Percentiles rank a stretch among this genome's conserved stretches.
phyloP scores from a whole-genome alignment of 2,797 vertebrate species.

The Aphelocoma californica region DNA sequence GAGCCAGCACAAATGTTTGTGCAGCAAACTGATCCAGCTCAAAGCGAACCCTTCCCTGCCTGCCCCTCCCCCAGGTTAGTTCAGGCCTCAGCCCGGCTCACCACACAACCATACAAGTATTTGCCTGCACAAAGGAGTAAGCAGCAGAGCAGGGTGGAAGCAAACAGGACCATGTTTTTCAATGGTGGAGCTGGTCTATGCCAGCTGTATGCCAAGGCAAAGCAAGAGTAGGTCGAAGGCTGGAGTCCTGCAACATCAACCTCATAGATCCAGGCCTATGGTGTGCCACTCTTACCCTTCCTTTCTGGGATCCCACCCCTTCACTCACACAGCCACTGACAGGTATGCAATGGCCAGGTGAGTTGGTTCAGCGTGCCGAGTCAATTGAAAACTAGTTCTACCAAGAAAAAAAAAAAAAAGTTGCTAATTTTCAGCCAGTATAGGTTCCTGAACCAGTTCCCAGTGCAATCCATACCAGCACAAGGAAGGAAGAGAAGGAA shows the following conservation, averaged over 20 bases:
- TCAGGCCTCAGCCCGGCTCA: slow-evolving; percentile 21
- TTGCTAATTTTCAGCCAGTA: neutral
- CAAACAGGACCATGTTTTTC: slow-evolving; percentile 46
- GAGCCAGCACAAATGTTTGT: slow-evolving; percentile 49
- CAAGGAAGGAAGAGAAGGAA: neutral
- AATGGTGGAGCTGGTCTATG: slow-evolving; percentile 8
- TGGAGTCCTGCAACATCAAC: neutral
- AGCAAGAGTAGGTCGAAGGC: neutral
- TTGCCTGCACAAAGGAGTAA: slow-evolving; percentile 56
- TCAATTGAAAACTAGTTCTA: neutral
- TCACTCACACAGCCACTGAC: neutral
- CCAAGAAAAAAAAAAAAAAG: neutral
- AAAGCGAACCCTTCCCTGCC: slow-evolving; percentile 7
- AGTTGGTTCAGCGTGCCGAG: fast-evolving
- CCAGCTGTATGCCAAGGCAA: neutral
- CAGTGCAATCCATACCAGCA: fast-evolving
- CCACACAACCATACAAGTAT: slow-evolving; percentile 48
- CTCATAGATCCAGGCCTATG: fast-evolving
- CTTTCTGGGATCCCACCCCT: neutral
- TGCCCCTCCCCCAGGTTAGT: slow-evolving; percentile 18
- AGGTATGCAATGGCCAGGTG: neutral
- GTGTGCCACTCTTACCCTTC: neutral
- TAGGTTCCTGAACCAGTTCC: neutral
- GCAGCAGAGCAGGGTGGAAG: neutral
- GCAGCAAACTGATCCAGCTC: slow-evolving; percentile 60